Evolutionary conservation across 2,888 invertebrate genomes (phyloP).

Genomic region (Petrolisthes cinctipes): DNA sequence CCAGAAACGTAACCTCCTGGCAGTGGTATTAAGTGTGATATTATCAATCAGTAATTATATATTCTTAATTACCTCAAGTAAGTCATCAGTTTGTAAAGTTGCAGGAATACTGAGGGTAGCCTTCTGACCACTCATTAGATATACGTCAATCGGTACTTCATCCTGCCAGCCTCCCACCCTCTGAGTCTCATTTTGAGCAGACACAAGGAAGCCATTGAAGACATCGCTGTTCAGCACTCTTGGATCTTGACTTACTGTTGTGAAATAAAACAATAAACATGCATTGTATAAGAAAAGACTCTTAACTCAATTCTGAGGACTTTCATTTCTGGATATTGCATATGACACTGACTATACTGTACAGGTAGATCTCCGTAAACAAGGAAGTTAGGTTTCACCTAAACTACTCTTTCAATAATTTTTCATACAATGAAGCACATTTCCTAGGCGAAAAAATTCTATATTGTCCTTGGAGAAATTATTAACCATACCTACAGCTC

Average conservation of each 20-base stretch:
- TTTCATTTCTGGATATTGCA: too few species aligned
- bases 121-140: slow-evolving; percentile 87
- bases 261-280: background rate
- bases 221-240: slow-evolving; percentile 83
- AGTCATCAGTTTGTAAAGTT: slow-evolving; percentile 85
- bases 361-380: too few species aligned
- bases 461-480: background rate
- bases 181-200: slow-evolving; percentile 89
- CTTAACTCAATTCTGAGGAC: too few species aligned
- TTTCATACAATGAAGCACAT: too few species aligned
- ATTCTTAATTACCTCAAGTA: slow-evolving; percentile 76
- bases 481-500: background rate
- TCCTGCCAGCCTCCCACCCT: slow-evolving; percentile 74
- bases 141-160: slow-evolving; percentile 83
- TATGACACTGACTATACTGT: too few species aligned
- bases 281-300: too few species aligned
- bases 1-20: background rate
- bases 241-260: slow-evolving; percentile 87
- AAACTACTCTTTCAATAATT: too few species aligned
- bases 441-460: too few species aligned
- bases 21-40: background rate
- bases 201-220: slow-evolving; percentile 87
- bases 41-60: background rate
- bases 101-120: slow-evolving; percentile 84
- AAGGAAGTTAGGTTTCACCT: too few species aligned